Evolutionary conservation across 2,113 vertebrate genomes (phyloP).

Genomic region (Mixornis gularis): DNA sequence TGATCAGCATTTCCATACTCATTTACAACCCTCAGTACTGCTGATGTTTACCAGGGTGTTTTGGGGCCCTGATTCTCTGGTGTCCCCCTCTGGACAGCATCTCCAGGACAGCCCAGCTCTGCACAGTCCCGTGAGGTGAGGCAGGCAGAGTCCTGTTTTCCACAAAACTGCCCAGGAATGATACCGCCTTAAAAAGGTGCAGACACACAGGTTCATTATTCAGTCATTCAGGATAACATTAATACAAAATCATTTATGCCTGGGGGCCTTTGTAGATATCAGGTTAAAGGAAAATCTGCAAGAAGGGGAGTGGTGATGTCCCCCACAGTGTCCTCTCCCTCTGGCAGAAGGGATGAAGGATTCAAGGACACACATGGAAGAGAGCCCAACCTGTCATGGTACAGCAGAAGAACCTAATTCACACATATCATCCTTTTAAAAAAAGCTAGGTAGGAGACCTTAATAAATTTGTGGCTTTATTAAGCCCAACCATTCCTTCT

Average conservation of each 20-base stretch:
- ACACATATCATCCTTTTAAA: neutral
- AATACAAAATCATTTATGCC: neutral
- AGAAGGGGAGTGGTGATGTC: neutral
- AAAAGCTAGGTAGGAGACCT: neutral
- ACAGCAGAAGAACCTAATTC: neutral
- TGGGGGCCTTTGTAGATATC: neutral
- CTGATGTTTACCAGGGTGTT: neutral
- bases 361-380: neutral
- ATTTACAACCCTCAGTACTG: neutral
- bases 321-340: fast-evolving
- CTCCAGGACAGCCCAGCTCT: neutral
- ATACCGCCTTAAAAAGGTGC: fast-evolving
- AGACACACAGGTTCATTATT: neutral
- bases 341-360: neutral
- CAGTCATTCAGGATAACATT: neutral
- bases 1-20: neutral
- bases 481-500: neutral
- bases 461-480: neutral
- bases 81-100: neutral
- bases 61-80: neutral
- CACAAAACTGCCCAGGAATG: neutral
- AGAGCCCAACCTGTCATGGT: fast-evolving
- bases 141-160: neutral
- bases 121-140: fast-evolving
- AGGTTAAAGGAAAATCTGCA: neutral